These are phyloP conservation scores for Lepisosteus osseus DNA, from an alignment of 2,113 vertebrate genomes.

Conservation along the genomic window DNA sequence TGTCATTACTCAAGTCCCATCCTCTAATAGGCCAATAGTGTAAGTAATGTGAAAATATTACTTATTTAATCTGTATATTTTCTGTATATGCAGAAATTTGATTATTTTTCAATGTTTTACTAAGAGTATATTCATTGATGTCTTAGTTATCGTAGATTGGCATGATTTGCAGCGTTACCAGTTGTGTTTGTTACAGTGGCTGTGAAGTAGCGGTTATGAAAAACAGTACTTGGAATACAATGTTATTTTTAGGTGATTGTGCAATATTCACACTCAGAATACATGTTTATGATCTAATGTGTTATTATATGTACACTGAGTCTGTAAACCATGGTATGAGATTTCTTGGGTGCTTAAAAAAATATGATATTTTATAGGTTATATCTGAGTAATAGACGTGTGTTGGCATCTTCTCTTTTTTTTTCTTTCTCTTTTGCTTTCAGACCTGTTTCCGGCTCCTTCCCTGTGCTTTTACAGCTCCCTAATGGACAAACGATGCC, in stretches of 20 bases:
- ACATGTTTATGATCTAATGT: too few species aligned
- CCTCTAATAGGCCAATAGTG: conserved; percentile 96
- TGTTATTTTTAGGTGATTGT: too few species aligned
- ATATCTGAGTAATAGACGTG: neutral
- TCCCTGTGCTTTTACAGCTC: conserved; percentile 96
- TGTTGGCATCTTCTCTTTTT: conserved; percentile 22
- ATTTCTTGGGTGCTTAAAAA: neutral
- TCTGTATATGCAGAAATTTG: conserved; percentile 8
- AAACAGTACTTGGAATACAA: too few species aligned
- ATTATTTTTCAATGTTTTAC: conserved; percentile 26
- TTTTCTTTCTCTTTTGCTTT: conserved; percentile 66
- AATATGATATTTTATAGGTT: conserved; percentile 5
- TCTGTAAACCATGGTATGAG: neutral
- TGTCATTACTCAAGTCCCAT: conserved; percentile 97
- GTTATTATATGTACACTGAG: neutral
- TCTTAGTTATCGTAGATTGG: neutral
- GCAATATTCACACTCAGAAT: too few species aligned
- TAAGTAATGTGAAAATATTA: conserved; percentile 75
- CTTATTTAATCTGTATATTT: conserved; percentile 35
- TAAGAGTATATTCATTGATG: neutral
- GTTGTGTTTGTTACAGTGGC: too few species aligned
- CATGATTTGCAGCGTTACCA: neutral
- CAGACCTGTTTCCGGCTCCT: conserved; percentile 93
- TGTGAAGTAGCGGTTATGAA: too few species aligned
- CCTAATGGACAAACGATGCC: conserved; percentile 98